Evolutionary conservation across 2,888 invertebrate genomes (phyloP).

Genomic region (Crematogaster levior): DNA sequence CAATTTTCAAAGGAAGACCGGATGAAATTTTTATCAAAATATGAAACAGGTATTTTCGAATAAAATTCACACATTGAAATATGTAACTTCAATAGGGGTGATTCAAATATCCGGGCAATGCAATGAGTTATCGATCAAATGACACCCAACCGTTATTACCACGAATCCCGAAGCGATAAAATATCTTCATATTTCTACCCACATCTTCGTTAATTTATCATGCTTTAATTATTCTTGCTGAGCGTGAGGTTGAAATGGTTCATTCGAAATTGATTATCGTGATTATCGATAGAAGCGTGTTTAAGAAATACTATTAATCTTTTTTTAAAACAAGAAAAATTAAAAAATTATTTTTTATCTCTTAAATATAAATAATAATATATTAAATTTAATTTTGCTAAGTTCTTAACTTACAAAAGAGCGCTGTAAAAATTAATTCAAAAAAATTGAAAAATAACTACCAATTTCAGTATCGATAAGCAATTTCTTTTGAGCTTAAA

Average conservation of each 20-base stretch:
- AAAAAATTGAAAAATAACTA: not conserved
- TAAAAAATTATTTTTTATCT: not conserved
- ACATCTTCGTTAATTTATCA: constrained; percentile 42
- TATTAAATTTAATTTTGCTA: not conserved
- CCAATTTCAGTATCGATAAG: not conserved
- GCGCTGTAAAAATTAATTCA: not conserved
- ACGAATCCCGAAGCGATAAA: constrained; percentile 32
- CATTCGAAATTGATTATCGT: constrained; percentile 12
- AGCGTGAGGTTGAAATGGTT: not conserved
- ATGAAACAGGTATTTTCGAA: constrained; percentile 15
- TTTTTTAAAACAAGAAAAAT: too few species aligned
- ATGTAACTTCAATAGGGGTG: not conserved
- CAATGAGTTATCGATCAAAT: constrained; percentile 45
- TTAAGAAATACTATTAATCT: not conserved
- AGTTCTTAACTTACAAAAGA: not conserved
- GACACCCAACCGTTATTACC: constrained; percentile 29
- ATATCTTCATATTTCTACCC: constrained; percentile 17
- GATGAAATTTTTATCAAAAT: constrained; percentile 22
- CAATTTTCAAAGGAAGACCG: not conserved
- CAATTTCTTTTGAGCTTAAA: not conserved
- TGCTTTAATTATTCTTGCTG: constrained; percentile 26
- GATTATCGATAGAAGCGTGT: too few species aligned
- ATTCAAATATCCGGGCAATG: constrained; percentile 28
- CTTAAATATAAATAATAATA: not conserved
- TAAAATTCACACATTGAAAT: not conserved